These are phyloP conservation scores for Coracopsis vasa DNA, from an alignment of 2,113 vertebrate genomes.

Conservation along the genomic window DNA sequence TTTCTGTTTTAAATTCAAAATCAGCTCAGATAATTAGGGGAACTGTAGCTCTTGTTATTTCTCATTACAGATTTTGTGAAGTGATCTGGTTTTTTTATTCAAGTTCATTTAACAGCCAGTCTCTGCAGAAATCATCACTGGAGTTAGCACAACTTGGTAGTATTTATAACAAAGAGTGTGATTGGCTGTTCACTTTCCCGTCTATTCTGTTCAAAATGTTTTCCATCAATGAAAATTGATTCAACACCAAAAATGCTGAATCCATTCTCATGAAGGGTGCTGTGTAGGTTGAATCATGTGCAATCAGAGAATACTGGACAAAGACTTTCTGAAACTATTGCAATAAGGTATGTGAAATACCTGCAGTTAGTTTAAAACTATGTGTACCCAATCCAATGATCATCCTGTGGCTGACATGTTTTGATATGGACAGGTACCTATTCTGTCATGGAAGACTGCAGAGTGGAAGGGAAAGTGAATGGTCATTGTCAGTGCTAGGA, in stretches of 20 bases:
- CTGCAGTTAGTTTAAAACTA: background rate
- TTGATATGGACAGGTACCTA: background rate
- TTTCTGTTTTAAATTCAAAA: background rate
- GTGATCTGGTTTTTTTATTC: background rate
- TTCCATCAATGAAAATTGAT: background rate
- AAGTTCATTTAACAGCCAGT: background rate
- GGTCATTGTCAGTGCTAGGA: background rate
- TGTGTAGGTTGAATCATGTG: background rate
- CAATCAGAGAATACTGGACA: background rate
- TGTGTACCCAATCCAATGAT: rapidly evolving
- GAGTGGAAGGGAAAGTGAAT: background rate
- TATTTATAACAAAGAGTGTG: background rate
- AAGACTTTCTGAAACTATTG: background rate
- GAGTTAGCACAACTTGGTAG: background rate
- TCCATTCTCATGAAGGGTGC: background rate
- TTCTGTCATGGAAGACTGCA: background rate
- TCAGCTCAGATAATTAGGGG: background rate
- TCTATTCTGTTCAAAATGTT: background rate
- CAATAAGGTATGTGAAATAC: background rate
- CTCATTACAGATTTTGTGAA: background rate
- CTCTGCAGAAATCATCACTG: background rate
- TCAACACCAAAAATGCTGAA: background rate
- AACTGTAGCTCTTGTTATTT: background rate
- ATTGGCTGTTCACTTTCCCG: background rate
- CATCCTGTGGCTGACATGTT: background rate